Base-by-base conservation (phyloP, 1,140 invertebrate species). In the Leptestheria dahalacensis region DNA sequence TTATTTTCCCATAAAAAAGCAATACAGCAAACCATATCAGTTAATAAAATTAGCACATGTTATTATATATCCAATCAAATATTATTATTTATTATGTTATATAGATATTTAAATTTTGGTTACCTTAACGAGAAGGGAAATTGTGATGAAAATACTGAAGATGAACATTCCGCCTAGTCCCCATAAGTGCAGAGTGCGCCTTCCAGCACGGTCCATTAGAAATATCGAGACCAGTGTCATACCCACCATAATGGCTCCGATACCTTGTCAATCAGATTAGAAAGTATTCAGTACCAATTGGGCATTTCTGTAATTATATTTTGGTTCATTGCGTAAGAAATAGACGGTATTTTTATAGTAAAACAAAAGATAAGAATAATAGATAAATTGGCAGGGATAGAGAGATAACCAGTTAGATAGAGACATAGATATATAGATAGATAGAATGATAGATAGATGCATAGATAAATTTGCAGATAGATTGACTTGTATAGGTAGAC, bases 111-210 rank as follows among this genome's bases (percentile, higher is more conserved):
- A 54, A 18, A 28, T 48, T 59, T 41, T 50, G 74, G 75, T 75
- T 77, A 85, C 90, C 83, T 89, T 91, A 73, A 94, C 88, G 66
- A 94, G 81, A 71, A 95, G 85, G 63, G 90, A 92, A 74, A 97
- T 94, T 62, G 92, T 96, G 73, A 97, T 91, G 77, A 96, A 89
- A 70, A 97, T 88, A 69, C 92, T 94, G 75, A 95, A 93, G 71
- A 95, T 87, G 74, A 94, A 94, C 91, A 97, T 97, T 68, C 91
- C 90, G 65, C 90, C 86, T 64, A 97, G 82, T 61, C 93, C 93
- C 66, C 91, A 90, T 12, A 98, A 79, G 69, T 96, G 91, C n/a
- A 97, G 78, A 1, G 91, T 95, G 63, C 93, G 78, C 54, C 94
- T 77, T 52, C 95, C 95, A 48, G 89, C 90, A 70, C 90, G 78